These are phyloP conservation scores for Furcula furcula DNA, from an alignment of 2,888 invertebrate species.

Conservation along the genomic window DNA sequence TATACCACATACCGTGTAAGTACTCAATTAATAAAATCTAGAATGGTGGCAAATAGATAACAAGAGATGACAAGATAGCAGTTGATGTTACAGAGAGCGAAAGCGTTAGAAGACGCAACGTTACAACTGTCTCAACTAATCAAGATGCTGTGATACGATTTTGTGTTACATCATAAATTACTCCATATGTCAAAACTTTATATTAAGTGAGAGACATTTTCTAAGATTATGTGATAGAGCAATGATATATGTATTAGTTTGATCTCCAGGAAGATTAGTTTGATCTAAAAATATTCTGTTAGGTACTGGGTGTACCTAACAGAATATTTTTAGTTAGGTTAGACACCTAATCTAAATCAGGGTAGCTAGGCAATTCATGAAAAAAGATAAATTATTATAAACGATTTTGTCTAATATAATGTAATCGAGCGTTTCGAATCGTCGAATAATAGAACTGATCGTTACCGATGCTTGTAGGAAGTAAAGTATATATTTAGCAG, in stretches of 20 bases:
- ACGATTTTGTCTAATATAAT: not conserved
- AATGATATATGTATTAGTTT: no score
- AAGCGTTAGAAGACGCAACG: constrained; percentile 11
- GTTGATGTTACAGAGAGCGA: constrained; percentile 10
- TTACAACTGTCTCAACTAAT: constrained; percentile 10
- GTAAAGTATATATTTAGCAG: not conserved
- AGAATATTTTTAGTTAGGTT: no score
- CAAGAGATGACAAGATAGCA: constrained; percentile 12
- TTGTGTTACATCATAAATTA: constrained; percentile 10
- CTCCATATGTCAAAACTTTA: constrained; percentile 16
- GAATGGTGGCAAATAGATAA: constrained; percentile 11
- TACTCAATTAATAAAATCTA: no score
- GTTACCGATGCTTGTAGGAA: not conserved
- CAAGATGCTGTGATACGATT: constrained; percentile 4
- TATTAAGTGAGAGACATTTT: constrained; percentile 24
- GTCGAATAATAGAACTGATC: not conserved
- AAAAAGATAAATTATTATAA: not conserved
- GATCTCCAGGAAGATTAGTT: no score
- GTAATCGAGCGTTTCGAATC: not conserved
- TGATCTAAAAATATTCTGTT: no score
- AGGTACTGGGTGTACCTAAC: no score
- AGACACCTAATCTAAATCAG: no score
- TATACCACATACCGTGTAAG: no score
- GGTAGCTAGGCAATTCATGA: no score
- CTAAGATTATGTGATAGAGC: constrained; percentile 25